Evolutionary conservation across 2,113 vertebrate species (phyloP).

Genomic region (Rynchops niger): DNA sequence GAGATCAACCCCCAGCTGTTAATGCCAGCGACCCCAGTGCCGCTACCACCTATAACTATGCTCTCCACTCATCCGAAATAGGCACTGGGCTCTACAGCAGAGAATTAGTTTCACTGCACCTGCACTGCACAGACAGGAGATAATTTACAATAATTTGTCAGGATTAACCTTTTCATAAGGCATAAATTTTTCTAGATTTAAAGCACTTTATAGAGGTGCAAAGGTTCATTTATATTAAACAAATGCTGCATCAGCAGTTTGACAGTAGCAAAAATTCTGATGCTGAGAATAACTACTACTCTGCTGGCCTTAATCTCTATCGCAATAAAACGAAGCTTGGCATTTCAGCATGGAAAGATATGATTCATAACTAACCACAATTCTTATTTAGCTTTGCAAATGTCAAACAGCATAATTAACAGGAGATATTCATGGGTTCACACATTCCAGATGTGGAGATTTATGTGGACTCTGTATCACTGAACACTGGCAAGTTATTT

Average conservation of each 20-base stretch:
- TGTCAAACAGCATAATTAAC: constrained; percentile 55
- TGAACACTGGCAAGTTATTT: constrained; percentile 22
- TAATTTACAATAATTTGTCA: constrained; percentile 64
- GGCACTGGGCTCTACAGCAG: neutral
- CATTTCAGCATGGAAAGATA: constrained; percentile 16
- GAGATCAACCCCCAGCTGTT: neutral
- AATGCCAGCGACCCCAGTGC: neutral
- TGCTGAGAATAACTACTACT: neutral
- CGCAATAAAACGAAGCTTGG: constrained; percentile 19
- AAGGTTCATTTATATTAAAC: constrained; percentile 62
- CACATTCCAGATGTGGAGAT: neutral
- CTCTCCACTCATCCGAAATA: neutral
- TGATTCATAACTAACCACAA: constrained; percentile 51
- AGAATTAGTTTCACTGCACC: constrained; percentile 12
- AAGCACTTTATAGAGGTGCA: constrained; percentile 58
- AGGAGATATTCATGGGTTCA: neutral
- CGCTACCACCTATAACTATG: fast-evolving
- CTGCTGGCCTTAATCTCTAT: constrained; percentile 31
- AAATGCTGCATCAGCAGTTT: constrained; percentile 67
- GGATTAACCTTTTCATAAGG: constrained; percentile 73
- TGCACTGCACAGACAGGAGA: neutral
- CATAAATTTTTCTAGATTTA: constrained; percentile 61
- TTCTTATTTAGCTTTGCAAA: constrained; percentile 54
- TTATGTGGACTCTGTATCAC: neutral
- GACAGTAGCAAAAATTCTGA: constrained; percentile 36